phyloP scores from a whole-genome alignment of 2,113 vertebrate species.

The Ondatra zibethicus region DNA sequence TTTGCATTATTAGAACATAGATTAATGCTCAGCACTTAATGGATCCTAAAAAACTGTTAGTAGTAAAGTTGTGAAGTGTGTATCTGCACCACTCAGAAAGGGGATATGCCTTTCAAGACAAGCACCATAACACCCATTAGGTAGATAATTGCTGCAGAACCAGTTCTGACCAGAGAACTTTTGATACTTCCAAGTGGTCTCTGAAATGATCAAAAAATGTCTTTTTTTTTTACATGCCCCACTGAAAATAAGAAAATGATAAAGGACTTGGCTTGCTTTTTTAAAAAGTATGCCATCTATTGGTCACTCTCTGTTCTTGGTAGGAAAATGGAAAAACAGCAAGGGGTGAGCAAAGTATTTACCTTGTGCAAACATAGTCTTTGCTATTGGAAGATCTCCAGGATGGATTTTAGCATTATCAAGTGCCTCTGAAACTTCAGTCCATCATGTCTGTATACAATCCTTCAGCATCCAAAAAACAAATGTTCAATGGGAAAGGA shows the following conservation, averaged over 20 bases:
- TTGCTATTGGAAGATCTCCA: constrained; percentile 41
- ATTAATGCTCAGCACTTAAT: not conserved
- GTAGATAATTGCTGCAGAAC: not conserved
- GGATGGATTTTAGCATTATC: not conserved
- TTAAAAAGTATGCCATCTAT: not conserved
- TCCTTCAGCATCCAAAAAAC: constrained; percentile 45
- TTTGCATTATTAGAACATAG: not conserved
- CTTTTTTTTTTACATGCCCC: not conserved
- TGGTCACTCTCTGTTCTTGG: not conserved
- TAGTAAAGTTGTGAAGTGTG: not conserved
- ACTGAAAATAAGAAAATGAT: constrained; percentile 27
- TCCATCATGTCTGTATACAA: not conserved
- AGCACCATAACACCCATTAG: not conserved
- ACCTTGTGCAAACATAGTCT: constrained; percentile 19
- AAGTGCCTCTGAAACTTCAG: constrained; percentile 1
- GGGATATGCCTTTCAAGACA: not conserved
- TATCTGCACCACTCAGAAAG: not conserved
- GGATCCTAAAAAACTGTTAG: constrained; percentile 22
- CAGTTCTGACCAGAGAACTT: constrained; percentile 2
- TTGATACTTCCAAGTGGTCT: not conserved
- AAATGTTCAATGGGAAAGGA: constrained; percentile 31
- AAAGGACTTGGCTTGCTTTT: not conserved
- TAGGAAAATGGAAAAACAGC: not conserved
- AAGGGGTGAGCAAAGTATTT: not conserved
- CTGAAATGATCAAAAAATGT: constrained; percentile 3